Conservation (phyloP, 2,797 vertebrate genomes). For the Tauraco hartlaubi region DNA sequence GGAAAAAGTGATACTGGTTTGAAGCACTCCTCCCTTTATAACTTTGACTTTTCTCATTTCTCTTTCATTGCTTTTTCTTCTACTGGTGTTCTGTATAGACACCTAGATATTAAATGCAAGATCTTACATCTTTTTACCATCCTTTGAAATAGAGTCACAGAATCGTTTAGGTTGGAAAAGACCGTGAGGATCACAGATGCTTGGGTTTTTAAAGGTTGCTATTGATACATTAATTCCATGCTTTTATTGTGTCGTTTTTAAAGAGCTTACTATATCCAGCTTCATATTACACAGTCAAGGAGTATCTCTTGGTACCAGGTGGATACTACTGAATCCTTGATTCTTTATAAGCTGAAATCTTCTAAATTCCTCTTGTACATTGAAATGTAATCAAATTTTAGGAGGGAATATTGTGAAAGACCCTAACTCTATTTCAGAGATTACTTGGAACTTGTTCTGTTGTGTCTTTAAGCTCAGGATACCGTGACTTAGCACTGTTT, state of each 20-base stretch:
- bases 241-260: neutral
- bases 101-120: neutral
- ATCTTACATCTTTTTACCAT: neutral
- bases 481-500: neutral
- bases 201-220: neutral
- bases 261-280: neutral
- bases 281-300: fast-evolving
- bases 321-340: neutral
- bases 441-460: neutral
- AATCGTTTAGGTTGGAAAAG: too few relatives aligned
- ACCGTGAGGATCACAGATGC: too few relatives aligned
- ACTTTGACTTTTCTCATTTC: neutral
- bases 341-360: neutral
- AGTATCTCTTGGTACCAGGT: neutral
- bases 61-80: neutral
- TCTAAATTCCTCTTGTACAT: neutral
- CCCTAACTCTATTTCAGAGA: neutral
- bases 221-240: neutral
- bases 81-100: neutral
- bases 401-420: neutral
- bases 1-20: neutral
- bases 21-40: neutral
- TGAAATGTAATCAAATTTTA: neutral
- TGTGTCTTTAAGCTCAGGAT: neutral
- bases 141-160: neutral